Evolutionary conservation across 2,888 invertebrate species (phyloP).

Genomic region (Drosophila prostipennis): DNA sequence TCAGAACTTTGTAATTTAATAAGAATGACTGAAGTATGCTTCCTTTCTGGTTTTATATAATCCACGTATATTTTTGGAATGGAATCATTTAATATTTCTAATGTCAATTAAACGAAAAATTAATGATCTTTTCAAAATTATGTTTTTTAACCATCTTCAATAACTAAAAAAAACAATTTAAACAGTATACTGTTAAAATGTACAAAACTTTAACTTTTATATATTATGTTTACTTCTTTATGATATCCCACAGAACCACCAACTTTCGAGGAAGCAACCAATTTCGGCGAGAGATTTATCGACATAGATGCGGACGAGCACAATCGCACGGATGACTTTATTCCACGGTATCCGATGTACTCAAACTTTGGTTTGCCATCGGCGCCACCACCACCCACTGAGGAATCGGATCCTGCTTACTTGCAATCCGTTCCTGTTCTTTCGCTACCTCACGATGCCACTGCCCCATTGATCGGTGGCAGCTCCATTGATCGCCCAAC

Average conservation of each 20-base stretch:
- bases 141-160: too few species aligned
- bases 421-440: constrained; percentile 1
- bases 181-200: too few species aligned
- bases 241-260: constrained; percentile 14
- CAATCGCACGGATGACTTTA: constrained; percentile 63
- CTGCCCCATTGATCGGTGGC: too few species aligned
- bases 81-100: too few species aligned
- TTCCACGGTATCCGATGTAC: constrained; percentile 78
- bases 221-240: too few species aligned
- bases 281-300: constrained; percentile 59
- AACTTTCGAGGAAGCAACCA: constrained; percentile 62
- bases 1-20: too few species aligned
- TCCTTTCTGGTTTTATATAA: too few species aligned
- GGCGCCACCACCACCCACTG: constrained; percentile 39
- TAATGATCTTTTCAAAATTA: not conserved
- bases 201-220: too few species aligned
- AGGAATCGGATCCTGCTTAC: not conserved
- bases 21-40: too few species aligned
- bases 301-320: constrained; percentile 68
- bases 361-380: constrained; percentile 65
- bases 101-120: too few species aligned
- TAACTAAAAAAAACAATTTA: too few species aligned
- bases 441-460: not conserved
- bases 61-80: too few species aligned
- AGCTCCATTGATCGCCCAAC: not conserved